Conservation (phyloP, 2,113 vertebrate genomes). For the Amazona vittata region DNA sequence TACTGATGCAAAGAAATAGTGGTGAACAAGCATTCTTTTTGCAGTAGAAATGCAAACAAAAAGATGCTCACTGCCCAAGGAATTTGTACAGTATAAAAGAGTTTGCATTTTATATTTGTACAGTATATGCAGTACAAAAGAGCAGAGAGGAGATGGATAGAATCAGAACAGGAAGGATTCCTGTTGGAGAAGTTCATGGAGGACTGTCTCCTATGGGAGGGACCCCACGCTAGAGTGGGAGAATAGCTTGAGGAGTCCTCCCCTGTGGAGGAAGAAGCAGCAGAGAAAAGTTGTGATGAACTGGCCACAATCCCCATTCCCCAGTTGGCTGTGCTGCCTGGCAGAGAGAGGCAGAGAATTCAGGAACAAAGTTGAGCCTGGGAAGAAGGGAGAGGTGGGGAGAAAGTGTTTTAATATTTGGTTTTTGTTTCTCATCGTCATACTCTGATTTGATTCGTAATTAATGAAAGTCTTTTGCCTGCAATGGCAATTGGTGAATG, state of each 20-base stretch:
- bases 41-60: neutral
- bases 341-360: neutral
- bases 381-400: neutral
- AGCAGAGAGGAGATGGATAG: neutral
- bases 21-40: neutral
- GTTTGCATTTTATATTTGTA: neutral
- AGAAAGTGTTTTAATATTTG: neutral
- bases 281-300: neutral
- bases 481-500: neutral
- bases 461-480: neutral
- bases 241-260: neutral
- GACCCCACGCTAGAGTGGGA: fast-evolving
- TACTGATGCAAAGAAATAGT: neutral
- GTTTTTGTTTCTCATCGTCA: fast-evolving
- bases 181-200: neutral
- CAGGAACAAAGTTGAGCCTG: neutral
- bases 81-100: neutral
- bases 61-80: neutral
- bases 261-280: neutral
- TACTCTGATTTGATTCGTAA: neutral
- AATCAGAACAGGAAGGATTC: neutral
- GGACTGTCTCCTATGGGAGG: neutral
- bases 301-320: neutral
- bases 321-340: fast-evolving
- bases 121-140: neutral